A percentile compares a stretch with the other conserved stretches of the same genome.
These are phyloP conservation scores for Scalopus aquaticus DNA, from an alignment of 2,113 vertebrate genomes.

Conservation along the genomic window DNA sequence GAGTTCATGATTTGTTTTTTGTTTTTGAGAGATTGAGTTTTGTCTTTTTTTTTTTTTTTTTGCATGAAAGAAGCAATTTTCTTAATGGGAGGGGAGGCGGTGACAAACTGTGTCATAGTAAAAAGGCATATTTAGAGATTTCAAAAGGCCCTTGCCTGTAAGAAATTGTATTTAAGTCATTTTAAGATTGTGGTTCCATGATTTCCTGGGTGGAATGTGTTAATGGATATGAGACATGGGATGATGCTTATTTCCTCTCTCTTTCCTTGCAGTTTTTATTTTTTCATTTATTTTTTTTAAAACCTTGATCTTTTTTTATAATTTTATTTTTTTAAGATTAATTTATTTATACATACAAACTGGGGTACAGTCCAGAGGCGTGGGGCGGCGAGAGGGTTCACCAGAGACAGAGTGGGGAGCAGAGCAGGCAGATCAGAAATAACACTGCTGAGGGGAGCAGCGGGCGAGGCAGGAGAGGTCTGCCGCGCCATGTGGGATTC, in stretches of 20 bases:
- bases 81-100: neutral
- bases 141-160: neutral
- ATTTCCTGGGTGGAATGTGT: neutral
- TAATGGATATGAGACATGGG: neutral
- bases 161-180: neutral
- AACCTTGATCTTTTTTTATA: too few species aligned
- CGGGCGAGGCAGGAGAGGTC: too few species aligned
- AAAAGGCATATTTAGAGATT: slow-evolving; percentile 16
- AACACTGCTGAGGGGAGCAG: too few species aligned
- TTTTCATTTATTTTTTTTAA: too few species aligned
- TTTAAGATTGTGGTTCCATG: neutral
- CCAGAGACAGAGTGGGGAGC: too few species aligned
- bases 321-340: too few species aligned
- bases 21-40: neutral
- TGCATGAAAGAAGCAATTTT: neutral
- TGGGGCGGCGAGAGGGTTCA: too few species aligned
- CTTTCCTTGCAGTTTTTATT: neutral
- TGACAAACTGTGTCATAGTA: neutral
- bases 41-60: neutral
- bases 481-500: too few species aligned
- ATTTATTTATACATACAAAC: too few species aligned
- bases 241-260: neutral
- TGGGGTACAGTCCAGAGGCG: too few species aligned
- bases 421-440: too few species aligned
- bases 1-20: neutral